Percentiles rank a stretch among this genome's conserved stretches.
Evolutionary conservation across 2,888 invertebrate species (phyloP).

Genomic region (Phragmatobia fuliginosa): DNA sequence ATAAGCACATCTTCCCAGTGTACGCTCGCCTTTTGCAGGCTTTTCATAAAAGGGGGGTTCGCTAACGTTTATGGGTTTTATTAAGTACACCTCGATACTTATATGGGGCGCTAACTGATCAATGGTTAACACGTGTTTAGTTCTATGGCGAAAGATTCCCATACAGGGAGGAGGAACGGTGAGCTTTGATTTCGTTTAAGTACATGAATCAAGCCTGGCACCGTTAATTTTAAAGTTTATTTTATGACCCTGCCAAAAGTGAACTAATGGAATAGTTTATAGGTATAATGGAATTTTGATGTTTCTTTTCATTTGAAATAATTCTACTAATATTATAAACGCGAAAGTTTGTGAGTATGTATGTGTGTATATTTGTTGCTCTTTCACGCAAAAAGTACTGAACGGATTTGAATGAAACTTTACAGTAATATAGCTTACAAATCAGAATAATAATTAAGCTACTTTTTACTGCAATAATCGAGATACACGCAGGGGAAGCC

Average conservation of each 20-base stretch:
- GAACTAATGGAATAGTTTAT: too few species aligned
- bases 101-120: slow-evolving; percentile 21
- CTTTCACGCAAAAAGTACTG: too few species aligned
- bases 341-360: too few species aligned
- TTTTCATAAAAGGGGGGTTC: slow-evolving; percentile 26
- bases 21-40: slow-evolving; percentile 10
- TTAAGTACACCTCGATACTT: slow-evolving; percentile 29
- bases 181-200: neutral
- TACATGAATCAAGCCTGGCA: neutral
- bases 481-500: too few species aligned
- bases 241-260: neutral
- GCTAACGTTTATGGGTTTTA: slow-evolving; percentile 35
- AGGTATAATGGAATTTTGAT: neutral
- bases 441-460: too few species aligned
- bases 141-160: slow-evolving; percentile 19
- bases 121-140: slow-evolving; percentile 18
- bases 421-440: too few species aligned
- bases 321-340: too few species aligned
- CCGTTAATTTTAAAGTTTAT: neutral
- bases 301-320: too few species aligned
- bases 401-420: too few species aligned
- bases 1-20: neutral
- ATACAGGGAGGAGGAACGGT: slow-evolving; percentile 6
- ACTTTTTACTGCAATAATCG: too few species aligned
- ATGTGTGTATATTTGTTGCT: too few species aligned